Conservation (phyloP, 1,140 invertebrate genomes). For the Hetaerina americana region DNA sequence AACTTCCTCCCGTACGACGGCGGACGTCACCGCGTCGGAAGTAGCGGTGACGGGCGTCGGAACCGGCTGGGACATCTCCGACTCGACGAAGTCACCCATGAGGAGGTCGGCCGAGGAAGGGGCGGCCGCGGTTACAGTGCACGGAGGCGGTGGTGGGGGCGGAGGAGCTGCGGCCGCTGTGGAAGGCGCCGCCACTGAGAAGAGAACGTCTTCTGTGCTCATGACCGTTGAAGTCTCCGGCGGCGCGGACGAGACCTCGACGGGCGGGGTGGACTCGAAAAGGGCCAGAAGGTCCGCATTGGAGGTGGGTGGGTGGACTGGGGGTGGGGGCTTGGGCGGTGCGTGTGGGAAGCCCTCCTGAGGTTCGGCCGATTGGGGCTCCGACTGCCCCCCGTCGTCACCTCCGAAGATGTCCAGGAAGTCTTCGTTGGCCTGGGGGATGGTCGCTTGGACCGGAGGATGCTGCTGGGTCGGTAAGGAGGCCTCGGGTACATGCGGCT, state of each 20-base stretch:
- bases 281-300: constrained; percentile 28
- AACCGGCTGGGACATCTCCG: not conserved
- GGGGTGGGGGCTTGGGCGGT: constrained; percentile 20
- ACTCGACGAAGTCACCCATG: not conserved
- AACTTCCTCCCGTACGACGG: constrained; percentile 4
- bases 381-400: not conserved
- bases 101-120: constrained; percentile 11
- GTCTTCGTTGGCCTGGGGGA: constrained; percentile 8
- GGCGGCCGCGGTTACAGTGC: constrained; percentile 11
- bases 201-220: no score
- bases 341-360: constrained; percentile 28
- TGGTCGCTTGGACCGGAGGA: no score
- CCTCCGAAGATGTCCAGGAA: constrained; percentile 13
- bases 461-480: not conserved
- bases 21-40: not conserved
- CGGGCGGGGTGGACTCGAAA: constrained; percentile 21
- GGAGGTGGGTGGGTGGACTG: constrained; percentile 17
- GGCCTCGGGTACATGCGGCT: not conserved
- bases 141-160: constrained; percentile 13
- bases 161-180: constrained; percentile 6
- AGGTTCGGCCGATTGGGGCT: constrained; percentile 4
- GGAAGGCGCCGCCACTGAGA: constrained; percentile 4
- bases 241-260: not conserved
- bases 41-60: no score
- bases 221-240: constrained; percentile 1